Conservation (phyloP, 2,888 invertebrate genomes). For the Ectemnius continuus region DNA sequence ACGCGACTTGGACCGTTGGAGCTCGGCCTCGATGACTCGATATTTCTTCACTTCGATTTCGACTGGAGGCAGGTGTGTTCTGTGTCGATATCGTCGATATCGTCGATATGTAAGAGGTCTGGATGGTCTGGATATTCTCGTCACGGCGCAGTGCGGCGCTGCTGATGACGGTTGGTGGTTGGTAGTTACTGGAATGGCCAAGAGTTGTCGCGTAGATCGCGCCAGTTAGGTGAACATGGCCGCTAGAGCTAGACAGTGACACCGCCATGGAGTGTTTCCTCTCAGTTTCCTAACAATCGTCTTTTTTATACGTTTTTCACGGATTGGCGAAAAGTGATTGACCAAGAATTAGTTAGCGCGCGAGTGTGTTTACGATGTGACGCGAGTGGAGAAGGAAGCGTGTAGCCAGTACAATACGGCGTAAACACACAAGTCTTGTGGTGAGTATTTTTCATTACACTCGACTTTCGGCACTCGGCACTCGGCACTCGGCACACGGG, state of each 20-base stretch:
- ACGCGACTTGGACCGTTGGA: too few relatives aligned
- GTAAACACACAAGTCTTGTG: constrained; percentile 43
- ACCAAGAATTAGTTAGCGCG: constrained; percentile 46
- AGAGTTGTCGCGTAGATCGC: constrained; percentile 39
- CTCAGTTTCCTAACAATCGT: constrained; percentile 69
- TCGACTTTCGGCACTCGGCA: constrained; percentile 10
- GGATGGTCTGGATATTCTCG: too few relatives aligned
- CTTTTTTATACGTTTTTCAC: constrained; percentile 70
- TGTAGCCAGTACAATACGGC: constrained; percentile 15
- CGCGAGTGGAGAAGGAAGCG: constrained; percentile 19
- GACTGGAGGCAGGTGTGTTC: too few relatives aligned
- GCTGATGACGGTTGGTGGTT: background rate
- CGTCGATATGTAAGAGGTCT: too few relatives aligned
- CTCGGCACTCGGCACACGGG: background rate
- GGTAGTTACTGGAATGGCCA: constrained; percentile 20
- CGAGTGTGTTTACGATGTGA: constrained; percentile 59
- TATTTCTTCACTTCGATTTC: too few relatives aligned
- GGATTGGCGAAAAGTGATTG: constrained; percentile 55
- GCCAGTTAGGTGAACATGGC: constrained; percentile 67
- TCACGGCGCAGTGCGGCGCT: background rate
- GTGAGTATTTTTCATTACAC: constrained; percentile 59
- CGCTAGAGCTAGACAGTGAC: constrained; percentile 71
- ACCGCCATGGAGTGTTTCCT: constrained; percentile 72
- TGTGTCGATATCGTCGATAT: too few relatives aligned
- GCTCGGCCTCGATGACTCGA: too few relatives aligned